These are phyloP conservation scores for Callipepla californica DNA, from an alignment of 2,113 vertebrate species.

Conservation along the genomic window DNA sequence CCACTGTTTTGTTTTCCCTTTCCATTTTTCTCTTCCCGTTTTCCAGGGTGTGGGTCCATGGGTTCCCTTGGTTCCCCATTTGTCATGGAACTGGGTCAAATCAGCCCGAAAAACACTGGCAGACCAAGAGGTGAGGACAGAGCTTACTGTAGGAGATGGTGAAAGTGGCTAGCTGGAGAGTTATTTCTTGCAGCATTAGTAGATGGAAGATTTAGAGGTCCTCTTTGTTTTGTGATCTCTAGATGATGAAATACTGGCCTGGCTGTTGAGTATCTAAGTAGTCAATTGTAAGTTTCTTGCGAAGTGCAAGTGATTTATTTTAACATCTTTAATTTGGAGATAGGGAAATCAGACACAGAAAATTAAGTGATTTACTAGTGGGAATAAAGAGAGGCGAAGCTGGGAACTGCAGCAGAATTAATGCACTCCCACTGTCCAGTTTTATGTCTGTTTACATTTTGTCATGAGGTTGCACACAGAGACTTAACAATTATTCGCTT, in stretches of 20 bases:
- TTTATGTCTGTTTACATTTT: neutral
- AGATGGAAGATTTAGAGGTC: neutral
- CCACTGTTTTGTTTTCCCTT: no score
- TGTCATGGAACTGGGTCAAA: no score
- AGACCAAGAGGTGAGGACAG: neutral
- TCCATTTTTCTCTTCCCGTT: no score
- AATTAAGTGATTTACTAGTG: neutral
- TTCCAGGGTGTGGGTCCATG: no score
- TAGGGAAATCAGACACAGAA: neutral
- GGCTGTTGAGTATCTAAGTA: neutral
- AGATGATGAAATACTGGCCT: neutral
- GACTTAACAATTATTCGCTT: neutral
- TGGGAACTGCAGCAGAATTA: neutral
- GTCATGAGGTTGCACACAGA: neutral
- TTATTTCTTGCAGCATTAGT: neutral
- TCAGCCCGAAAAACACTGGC: no score
- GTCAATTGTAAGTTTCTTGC: neutral
- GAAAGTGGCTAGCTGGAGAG: neutral
- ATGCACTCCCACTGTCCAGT: neutral
- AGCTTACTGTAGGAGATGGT: fast-evolving
- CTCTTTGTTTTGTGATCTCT: neutral
- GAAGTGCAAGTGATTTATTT: neutral
- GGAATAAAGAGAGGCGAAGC: neutral
- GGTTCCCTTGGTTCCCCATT: no score
- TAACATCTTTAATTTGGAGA: neutral